A percentile compares a stretch with the other conserved stretches of the same genome.
phyloP scores from a whole-genome alignment of 1,140 invertebrate species.

The Leptinotarsa lineolata region DNA sequence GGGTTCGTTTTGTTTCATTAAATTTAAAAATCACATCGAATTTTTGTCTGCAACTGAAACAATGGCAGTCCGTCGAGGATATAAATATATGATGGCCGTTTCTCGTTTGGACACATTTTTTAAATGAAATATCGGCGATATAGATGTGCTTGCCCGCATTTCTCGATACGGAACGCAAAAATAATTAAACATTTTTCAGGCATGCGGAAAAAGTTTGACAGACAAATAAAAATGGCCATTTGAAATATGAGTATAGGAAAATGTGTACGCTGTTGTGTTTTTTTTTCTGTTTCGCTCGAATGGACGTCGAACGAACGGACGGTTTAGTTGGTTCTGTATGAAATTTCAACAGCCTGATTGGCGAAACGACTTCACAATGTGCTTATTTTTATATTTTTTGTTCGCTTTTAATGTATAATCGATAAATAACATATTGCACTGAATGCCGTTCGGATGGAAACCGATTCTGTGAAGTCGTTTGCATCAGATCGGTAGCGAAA shows the following conservation, averaged over 20 bases:
- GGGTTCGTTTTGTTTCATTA: constrained; percentile 56
- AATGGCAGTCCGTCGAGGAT: constrained; percentile 52
- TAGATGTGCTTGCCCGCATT: constrained; percentile 49
- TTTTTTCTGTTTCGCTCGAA: constrained; percentile 39
- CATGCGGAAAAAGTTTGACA: constrained; percentile 57
- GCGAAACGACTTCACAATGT: constrained; percentile 53
- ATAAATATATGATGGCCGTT: constrained; percentile 55
- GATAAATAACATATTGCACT: constrained; percentile 49
- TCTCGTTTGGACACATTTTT: constrained; percentile 55
- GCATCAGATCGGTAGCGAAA: constrained; percentile 30
- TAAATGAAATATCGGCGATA: constrained; percentile 57
- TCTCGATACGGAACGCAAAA: constrained; percentile 56
- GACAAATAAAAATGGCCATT: constrained; percentile 57
- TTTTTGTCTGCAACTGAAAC: constrained; percentile 54
- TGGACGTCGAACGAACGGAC: constrained; percentile 34
- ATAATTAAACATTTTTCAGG: constrained; percentile 58
- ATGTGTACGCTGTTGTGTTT: constrained; percentile 47
- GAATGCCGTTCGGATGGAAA: constrained; percentile 32
- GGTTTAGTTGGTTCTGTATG: constrained; percentile 46
- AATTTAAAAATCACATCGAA: constrained; percentile 56
- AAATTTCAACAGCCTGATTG: constrained; percentile 51
- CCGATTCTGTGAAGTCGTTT: constrained; percentile 34
- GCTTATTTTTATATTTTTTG: constrained; percentile 48
- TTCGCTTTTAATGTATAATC: constrained; percentile 49
- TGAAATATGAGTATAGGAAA: constrained; percentile 56